A percentile compares a stretch with the other conserved stretches of the same genome.
These are phyloP conservation scores for Eulacestoma nigropectus DNA, from an alignment of 2,113 vertebrate genomes.

Conservation along the genomic window DNA sequence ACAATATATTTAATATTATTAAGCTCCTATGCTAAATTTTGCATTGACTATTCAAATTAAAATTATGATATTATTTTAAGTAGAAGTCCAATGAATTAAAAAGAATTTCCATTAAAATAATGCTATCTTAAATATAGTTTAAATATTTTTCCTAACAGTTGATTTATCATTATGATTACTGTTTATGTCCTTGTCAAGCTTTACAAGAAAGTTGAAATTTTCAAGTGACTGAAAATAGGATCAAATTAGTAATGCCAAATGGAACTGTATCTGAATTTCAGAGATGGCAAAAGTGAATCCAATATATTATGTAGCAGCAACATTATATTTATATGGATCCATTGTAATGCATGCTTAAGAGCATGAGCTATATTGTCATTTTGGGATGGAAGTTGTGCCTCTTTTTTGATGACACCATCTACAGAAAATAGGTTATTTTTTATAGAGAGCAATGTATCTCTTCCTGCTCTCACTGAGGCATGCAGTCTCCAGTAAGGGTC, in stretches of 20 bases:
- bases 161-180: neutral
- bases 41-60: neutral
- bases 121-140: neutral
- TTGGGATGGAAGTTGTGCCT: constrained; percentile 32
- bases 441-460: neutral
- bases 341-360: neutral
- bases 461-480: neutral
- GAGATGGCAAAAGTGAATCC: neutral
- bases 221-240: neutral
- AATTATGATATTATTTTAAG: neutral
- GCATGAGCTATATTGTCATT: neutral
- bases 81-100: neutral
- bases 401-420: neutral
- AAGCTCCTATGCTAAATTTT: neutral
- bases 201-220: neutral
- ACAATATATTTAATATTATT: neutral
- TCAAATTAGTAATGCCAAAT: neutral
- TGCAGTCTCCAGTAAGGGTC: constrained; percentile 5
- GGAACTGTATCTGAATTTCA: neutral
- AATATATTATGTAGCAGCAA: neutral
- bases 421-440: constrained; percentile 22
- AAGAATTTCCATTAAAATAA: neutral
- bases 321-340: neutral
- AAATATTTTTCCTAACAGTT: neutral
- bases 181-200: neutral